Conservation (phyloP, 64 coral and sea anemone genomes). For the Dendrophyllia cribrosa region DNA sequence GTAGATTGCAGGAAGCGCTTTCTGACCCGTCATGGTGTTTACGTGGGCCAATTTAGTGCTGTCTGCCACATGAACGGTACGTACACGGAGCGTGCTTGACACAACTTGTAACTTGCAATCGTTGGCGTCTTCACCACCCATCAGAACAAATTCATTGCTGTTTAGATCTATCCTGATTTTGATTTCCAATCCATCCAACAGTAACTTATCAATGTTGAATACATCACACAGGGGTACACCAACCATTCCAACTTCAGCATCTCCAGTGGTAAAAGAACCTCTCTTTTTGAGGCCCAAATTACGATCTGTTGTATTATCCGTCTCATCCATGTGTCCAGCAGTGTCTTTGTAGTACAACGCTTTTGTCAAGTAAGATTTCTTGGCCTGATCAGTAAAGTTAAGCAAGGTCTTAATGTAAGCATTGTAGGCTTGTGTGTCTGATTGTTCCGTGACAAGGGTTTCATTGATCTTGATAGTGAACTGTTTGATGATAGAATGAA, state of each 20-base stretch:
- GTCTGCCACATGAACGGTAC: neutral
- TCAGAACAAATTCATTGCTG: neutral
- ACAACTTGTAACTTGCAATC: neutral
- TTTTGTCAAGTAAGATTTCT: constrained; percentile 31
- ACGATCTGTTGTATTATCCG: neutral
- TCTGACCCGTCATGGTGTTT: no score
- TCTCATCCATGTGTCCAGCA: constrained; percentile 26
- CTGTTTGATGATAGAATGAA: constrained; percentile 72
- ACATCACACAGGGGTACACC: constrained; percentile 48
- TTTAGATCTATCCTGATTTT: constrained; percentile 10
- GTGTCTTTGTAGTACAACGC: constrained; percentile 47
- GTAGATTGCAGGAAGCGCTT: no score
- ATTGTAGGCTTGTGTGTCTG: constrained; percentile 21
- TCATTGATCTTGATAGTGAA: constrained; percentile 61
- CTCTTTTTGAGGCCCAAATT: neutral
- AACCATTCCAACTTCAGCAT: constrained; percentile 1
- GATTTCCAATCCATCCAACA: constrained; percentile 5
- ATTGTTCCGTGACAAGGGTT: constrained; percentile 28
- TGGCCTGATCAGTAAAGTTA: constrained; percentile 34
- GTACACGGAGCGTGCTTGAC: neutral
- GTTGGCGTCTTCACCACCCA: neutral
- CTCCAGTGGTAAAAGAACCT: no score
- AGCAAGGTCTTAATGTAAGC: constrained; percentile 55
- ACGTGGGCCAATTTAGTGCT: neutral
- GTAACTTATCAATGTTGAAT: constrained; percentile 42